These are phyloP conservation scores for Macaca nemestrina DNA, from an alignment of 2,113 vertebrate species.

Conservation along the genomic window DNA sequence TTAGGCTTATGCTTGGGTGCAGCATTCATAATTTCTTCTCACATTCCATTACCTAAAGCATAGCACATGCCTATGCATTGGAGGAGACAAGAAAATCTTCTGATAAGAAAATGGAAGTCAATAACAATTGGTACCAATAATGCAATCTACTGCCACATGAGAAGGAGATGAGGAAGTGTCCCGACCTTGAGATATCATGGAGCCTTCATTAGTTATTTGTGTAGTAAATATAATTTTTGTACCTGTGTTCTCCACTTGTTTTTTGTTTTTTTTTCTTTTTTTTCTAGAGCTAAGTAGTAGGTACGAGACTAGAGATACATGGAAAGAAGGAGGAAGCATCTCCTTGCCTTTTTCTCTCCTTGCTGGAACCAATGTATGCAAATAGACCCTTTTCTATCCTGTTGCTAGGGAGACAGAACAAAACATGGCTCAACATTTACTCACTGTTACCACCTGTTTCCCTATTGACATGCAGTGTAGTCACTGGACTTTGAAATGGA, in stretches of 20 bases:
- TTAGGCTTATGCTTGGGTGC: not conserved
- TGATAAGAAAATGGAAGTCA: not conserved
- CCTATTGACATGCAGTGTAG: conserved; percentile 23
- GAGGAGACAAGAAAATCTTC: not conserved
- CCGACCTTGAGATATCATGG: not conserved
- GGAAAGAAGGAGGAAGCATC: not conserved
- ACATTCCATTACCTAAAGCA: not conserved
- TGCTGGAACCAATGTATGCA: conserved; percentile 19
- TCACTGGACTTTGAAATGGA: conserved; percentile 8
- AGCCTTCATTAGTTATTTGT: not conserved
- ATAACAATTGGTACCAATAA: not conserved
- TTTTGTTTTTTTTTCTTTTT: not conserved
- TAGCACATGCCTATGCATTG: not conserved
- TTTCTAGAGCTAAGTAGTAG: not conserved
- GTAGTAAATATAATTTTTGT: not conserved
- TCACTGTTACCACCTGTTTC: conserved; percentile 62
- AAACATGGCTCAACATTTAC: conserved; percentile 51
- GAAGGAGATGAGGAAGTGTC: not conserved
- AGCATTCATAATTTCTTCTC: not conserved
- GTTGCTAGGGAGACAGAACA: conserved; percentile 60
- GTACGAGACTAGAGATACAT: not conserved
- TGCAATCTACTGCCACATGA: not conserved
- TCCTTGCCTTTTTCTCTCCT: not conserved
- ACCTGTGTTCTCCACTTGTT: not conserved
- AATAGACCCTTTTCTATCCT: conserved; percentile 47